Evolutionary conservation across 2,888 invertebrate species (phyloP).

Genomic region (Coelinius sp.): DNA sequence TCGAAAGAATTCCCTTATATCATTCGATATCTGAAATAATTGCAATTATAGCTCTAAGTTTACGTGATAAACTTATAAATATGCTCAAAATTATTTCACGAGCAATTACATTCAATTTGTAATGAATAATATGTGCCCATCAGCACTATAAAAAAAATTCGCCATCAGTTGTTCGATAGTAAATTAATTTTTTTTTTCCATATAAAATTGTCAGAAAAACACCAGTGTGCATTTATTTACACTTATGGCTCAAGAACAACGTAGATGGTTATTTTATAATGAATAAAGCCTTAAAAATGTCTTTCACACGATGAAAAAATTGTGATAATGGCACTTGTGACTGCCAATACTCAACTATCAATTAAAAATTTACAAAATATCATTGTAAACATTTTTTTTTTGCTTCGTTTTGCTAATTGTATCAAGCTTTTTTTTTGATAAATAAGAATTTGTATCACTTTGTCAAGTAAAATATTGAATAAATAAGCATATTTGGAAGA

Average conservation of each 20-base stretch:
- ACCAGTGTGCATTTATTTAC: slow-evolving; percentile 21
- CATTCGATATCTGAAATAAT: not conserved
- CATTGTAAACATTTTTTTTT: not conserved
- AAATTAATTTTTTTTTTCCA: not conserved
- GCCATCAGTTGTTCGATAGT: slow-evolving; percentile 22
- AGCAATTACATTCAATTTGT: not conserved
- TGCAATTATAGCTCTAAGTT: slow-evolving; percentile 11
- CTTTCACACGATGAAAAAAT: slow-evolving; percentile 43
- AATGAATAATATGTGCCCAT: not conserved
- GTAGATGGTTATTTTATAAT: slow-evolving; percentile 29
- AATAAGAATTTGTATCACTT: slow-evolving; percentile 23
- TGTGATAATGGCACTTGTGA: slow-evolving; percentile 41
- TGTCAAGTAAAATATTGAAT: slow-evolving; percentile 6
- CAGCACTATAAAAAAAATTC: not conserved
- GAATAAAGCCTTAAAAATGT: slow-evolving; percentile 48
- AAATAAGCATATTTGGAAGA: slow-evolving; percentile 17
- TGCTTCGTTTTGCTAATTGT: slow-evolving; percentile 6
- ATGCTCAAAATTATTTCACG: slow-evolving; percentile 8
- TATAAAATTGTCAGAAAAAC: slow-evolving; percentile 4
- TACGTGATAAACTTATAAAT: not conserved
- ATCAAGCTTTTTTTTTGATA: slow-evolving; percentile 15
- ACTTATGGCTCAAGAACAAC: slow-evolving; percentile 39
- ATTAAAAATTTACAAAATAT: slow-evolving; percentile 8
- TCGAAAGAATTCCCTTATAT: not conserved
- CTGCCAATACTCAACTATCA: slow-evolving; percentile 9